These are phyloP conservation scores for Eurosta solidaginis DNA, from an alignment of 1,140 invertebrate species.

Conservation along the genomic window DNA sequence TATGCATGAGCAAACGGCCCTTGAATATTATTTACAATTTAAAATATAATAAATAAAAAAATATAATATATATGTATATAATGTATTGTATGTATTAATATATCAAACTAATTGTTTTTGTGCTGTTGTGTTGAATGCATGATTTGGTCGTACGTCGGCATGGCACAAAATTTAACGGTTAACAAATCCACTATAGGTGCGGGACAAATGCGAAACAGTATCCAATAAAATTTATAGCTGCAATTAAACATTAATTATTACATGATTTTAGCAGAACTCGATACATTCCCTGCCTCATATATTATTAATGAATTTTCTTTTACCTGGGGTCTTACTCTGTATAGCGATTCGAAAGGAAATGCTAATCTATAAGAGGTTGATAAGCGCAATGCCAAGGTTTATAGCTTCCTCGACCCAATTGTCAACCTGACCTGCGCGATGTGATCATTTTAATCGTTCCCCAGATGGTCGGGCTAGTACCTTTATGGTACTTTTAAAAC, in stretches of 20 bases:
- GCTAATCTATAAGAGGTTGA: no score
- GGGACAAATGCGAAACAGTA: conserved; percentile 62
- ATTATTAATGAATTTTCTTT: not conserved
- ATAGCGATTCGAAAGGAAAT: no score
- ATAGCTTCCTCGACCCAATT: no score
- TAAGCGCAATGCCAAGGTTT: no score
- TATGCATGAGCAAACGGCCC: no score
- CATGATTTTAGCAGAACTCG: not conserved
- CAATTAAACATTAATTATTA: not conserved
- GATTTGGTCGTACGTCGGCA: conserved; percentile 58
- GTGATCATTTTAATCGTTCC: no score
- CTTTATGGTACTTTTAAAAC: no score
- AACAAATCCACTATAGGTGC: conserved; percentile 63
- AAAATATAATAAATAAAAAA: conserved; percentile 1
- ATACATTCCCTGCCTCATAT: no score
- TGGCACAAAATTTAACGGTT: conserved; percentile 62
- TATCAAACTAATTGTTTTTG: not conserved
- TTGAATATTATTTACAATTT: not conserved
- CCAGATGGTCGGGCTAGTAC: no score
- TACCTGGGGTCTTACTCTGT: no score
- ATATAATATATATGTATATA: not conserved
- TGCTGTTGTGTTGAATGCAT: not conserved
- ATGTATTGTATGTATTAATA: not conserved
- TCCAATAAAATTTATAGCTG: conserved; percentile 63
- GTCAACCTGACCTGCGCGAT: no score